A percentile compares a stretch with the other conserved stretches of the same genome.
Evolutionary conservation across 2,797 vertebrate genomes (phyloP).

Genomic region (Helarctos malayanus): DNA sequence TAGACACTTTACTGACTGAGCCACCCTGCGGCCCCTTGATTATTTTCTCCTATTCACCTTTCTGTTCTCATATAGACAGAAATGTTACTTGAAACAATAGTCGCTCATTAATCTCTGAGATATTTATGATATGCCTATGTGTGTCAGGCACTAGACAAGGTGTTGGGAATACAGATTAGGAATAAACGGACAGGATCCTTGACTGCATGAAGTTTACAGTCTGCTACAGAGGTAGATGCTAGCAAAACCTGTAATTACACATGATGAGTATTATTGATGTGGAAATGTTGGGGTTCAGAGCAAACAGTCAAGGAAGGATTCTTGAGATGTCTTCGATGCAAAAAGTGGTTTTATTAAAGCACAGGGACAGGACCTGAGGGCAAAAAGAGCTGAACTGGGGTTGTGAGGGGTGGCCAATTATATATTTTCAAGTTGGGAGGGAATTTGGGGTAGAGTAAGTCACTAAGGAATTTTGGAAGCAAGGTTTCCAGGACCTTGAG

Average conservation of each 20-base stretch:
- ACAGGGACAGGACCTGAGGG: too few relatives aligned
- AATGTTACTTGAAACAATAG: background rate
- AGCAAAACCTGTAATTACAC: background rate
- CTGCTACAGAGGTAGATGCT: background rate
- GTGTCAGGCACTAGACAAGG: background rate
- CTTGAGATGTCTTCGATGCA: too few relatives aligned
- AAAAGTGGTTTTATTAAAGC: too few relatives aligned
- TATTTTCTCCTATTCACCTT: background rate
- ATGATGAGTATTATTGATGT: background rate
- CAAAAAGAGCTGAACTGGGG: too few relatives aligned
- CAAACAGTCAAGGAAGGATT: too few relatives aligned
- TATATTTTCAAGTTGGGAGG: too few relatives aligned
- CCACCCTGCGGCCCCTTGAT: background rate
- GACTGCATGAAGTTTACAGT: background rate
- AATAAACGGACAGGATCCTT: background rate
- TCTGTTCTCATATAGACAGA: background rate
- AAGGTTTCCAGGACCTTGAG: too few relatives aligned
- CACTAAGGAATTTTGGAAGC: too few relatives aligned
- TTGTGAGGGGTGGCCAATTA: too few relatives aligned
- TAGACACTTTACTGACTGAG: too few relatives aligned
- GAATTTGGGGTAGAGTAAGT: too few relatives aligned
- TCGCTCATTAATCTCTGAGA: background rate
- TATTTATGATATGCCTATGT: background rate
- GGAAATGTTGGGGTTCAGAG: too few relatives aligned
- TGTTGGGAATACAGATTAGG: background rate